Base-by-base conservation (phyloP, 2,113 vertebrate genomes). In the Hiodon tergisus region DNA sequence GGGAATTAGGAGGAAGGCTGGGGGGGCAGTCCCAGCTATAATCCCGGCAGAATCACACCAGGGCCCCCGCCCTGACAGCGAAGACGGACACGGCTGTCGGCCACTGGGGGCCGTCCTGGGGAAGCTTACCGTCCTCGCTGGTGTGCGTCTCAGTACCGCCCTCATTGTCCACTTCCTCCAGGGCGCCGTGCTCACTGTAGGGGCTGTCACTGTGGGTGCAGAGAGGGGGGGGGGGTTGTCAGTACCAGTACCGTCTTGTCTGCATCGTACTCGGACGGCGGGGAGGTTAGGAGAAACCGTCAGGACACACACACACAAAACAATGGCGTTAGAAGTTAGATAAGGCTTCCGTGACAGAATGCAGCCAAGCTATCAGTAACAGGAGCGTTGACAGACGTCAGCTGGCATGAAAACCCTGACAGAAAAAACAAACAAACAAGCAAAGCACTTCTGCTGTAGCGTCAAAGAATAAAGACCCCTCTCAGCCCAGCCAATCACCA, bases 141-240 rank as follows among this genome's bases (percentile, higher is more conserved):
- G 97, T 98, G 83, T 98, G 97, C 0, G 94, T 90, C 85, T 98
- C 97, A 3, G 93, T 92, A 1, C 94, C 94, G 3, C 93, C 93
- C 1, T 98, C 97, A 11, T 95, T 93, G 81, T 99, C 97, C 31
- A 93, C 95, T 76, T 99, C 97, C 78, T 99, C 97, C 80, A 98
- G 78, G 0, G 93, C 94, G 74, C 96, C 94, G 1, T 97, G 96
- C 75, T 98, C 97, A 17, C 96, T 98, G 82, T 94, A 98, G 0
- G 96, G 97, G 81, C 97, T 98, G 86, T 98, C 97, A 67, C 97
- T 99, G 86, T 65, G 66, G 77, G 61, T 52, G 65, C 13, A 68
- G 66, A 79, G 14, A 76, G 66, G 46, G 13, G 48, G 53, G 50
- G 60, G 58, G 65, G 14, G n/a, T 31, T 71, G 31, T 11, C 53